These are phyloP conservation scores for Hipposideros larvatus DNA, from an alignment of 2,797 vertebrate species.

Conservation along the genomic window DNA sequence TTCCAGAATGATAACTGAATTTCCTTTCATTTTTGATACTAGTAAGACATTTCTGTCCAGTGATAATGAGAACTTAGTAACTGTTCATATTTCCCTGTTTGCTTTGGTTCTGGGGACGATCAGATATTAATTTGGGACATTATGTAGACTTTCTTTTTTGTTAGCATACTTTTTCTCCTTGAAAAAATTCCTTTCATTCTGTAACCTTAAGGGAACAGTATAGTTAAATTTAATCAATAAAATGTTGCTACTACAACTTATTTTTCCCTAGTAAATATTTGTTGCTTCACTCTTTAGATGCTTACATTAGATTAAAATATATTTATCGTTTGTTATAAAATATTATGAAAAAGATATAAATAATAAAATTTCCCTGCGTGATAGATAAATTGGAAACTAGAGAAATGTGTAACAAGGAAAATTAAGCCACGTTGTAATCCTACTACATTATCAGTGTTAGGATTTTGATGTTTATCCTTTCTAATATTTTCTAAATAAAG, in stretches of 20 bases:
- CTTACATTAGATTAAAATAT: slow-evolving; percentile 20
- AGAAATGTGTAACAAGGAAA: slow-evolving; percentile 33
- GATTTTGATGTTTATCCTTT: slow-evolving; percentile 43
- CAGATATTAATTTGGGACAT: background rate
- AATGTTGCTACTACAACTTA: background rate
- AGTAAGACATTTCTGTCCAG: slow-evolving; percentile 39
- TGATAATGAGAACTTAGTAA: background rate
- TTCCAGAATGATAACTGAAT: background rate
- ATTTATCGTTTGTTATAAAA: slow-evolving; percentile 5
- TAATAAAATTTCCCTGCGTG: background rate
- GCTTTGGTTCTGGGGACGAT: slow-evolving; percentile 3
- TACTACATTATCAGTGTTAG: background rate
- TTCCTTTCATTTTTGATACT: background rate
- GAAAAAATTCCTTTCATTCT: background rate
- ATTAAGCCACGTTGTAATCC: background rate
- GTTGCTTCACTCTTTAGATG: background rate
- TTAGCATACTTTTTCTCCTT: background rate
- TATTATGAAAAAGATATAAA: background rate
- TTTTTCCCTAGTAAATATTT: slow-evolving; percentile 38
- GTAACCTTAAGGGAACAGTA: background rate
- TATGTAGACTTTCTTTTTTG: background rate
- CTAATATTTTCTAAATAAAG: slow-evolving; percentile 39
- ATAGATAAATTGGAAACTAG: slow-evolving; percentile 15
- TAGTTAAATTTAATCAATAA: slow-evolving; percentile 37
- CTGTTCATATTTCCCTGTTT: background rate